A percentile compares a stretch with the other conserved stretches of the same genome.
Evolutionary conservation across 2,113 vertebrate genomes (phyloP).

Genomic region (Vidua chalybeata): DNA sequence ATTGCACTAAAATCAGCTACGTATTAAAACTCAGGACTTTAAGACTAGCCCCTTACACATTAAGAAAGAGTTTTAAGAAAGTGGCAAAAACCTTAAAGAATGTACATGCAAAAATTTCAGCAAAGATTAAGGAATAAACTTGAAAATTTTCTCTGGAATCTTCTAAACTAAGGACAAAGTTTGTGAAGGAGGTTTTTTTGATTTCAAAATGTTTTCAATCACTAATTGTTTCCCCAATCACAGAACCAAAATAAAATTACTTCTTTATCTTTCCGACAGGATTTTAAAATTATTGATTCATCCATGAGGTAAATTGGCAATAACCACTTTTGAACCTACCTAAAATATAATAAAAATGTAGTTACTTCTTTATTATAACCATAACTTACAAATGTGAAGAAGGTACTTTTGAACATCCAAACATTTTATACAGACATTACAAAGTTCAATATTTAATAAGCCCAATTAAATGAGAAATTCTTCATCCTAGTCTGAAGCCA

Average conservation of each 20-base stretch:
- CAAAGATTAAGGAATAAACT: neutral
- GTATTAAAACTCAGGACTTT: neutral
- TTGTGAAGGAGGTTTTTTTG: neutral
- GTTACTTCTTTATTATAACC: neutral
- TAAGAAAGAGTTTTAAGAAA: neutral
- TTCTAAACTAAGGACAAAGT: neutral
- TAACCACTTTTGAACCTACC: neutral
- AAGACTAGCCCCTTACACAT: neutral
- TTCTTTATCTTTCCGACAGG: neutral
- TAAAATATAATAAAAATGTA: neutral
- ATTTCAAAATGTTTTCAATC: neutral
- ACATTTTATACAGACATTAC: neutral
- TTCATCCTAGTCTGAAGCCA: neutral
- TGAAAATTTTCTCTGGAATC: neutral
- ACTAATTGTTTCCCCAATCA: neutral
- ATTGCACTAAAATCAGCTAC: neutral
- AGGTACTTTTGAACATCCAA: neutral
- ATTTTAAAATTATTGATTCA: neutral
- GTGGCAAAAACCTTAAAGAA: neutral
- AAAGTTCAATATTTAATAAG: neutral
- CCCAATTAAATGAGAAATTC: neutral
- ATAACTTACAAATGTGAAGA: neutral
- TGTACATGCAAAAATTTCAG: neutral
- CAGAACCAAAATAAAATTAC: neutral
- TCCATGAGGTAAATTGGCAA: neutral